Base-by-base conservation (phyloP, 2,888 invertebrate species). In the Odiellus spinosus region DNA sequence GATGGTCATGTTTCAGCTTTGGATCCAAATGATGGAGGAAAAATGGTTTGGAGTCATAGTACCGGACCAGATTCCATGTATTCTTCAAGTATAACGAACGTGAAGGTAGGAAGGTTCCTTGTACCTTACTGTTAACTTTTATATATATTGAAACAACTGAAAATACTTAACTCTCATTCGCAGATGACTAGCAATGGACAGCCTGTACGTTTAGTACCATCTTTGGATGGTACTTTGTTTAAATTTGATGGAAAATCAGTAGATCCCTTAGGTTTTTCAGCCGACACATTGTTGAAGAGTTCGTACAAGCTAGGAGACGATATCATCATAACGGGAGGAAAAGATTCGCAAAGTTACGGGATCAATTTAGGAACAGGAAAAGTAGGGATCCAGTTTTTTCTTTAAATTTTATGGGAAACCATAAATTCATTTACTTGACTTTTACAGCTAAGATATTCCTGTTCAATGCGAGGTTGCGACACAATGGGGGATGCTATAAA, bases 161-260 rank as follows among this genome's bases (percentile, higher is more conserved):
- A 3, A 34, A 34, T 2, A 14, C 14, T 35, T n/a, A 34, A n/a
- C 14, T 34, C 14, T 34, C 2, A 3, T 34, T 34, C 14, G 12
- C 61, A 83, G 82, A 66, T 87, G 38, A 80, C 80, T 34, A 80
- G 81, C 47, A 80, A 82, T 62, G 88, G 86, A 2, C 80, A 85
- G 63, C 81, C 79, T 76, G 77, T 87, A 15, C 75, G 86, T 42
- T 74, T 95, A 62, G 88, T 96, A 59, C 96, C 95, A 1, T 90
- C 95, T 0, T 70, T 96, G 10, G 82, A 80, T 59, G 96, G 96
- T 2, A 78, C 80, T 3, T 72, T 96, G 42, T 96, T 90, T 69
- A 84, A 85, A 64, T 82, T 90, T 64, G 85, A 90, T 65, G 90
- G 87, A 0, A 80, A 82, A 50, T 79, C 76, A 51, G 76, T 95